These are phyloP conservation scores for Cladorhizidae sp. DNA, from an alignment of 37 sponge, comb jelly and placozoan species.

Conservation along the genomic window DNA sequence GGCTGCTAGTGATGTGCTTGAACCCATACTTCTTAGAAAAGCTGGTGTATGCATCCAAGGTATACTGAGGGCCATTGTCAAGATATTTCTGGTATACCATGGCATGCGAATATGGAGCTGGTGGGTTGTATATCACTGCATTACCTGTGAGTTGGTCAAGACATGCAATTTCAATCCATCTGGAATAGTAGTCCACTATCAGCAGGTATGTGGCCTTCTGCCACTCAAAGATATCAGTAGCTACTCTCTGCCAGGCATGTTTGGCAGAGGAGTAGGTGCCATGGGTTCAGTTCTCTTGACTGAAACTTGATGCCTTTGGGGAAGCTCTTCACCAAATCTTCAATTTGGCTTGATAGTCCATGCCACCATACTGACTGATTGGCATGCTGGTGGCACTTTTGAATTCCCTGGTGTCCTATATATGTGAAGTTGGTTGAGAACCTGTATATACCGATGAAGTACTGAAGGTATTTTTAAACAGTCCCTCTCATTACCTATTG, in stretches of 20 bases:
- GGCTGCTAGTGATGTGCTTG: constrained; percentile 58
- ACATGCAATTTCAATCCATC: constrained; percentile 52
- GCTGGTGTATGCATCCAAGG: constrained; percentile 13
- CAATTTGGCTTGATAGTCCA: no score
- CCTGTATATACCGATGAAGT: no score
- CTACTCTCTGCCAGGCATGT: constrained; percentile 65
- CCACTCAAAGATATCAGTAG: constrained; percentile 55
- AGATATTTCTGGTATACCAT: constrained; percentile 57
- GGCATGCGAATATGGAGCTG: constrained; percentile 60
- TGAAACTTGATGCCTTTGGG: neutral
- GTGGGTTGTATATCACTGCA: constrained; percentile 25
- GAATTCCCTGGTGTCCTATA: no score
- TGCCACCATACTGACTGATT: no score
- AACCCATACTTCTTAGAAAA: constrained; percentile 45
- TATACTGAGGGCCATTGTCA: constrained; percentile 78
- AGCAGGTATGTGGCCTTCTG: no score
- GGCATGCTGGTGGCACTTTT: no score
- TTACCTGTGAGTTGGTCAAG: constrained; percentile 9
- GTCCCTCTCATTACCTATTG: no score
- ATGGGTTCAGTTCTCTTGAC: no score
- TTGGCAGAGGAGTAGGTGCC: no score
- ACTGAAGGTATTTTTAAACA: no score
- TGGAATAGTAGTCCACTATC: constrained; percentile 59
- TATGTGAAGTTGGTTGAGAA: no score
- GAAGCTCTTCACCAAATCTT: no score